phyloP scores from a whole-genome alignment of 2,797 vertebrate species.

The Enoplosus armatus region DNA sequence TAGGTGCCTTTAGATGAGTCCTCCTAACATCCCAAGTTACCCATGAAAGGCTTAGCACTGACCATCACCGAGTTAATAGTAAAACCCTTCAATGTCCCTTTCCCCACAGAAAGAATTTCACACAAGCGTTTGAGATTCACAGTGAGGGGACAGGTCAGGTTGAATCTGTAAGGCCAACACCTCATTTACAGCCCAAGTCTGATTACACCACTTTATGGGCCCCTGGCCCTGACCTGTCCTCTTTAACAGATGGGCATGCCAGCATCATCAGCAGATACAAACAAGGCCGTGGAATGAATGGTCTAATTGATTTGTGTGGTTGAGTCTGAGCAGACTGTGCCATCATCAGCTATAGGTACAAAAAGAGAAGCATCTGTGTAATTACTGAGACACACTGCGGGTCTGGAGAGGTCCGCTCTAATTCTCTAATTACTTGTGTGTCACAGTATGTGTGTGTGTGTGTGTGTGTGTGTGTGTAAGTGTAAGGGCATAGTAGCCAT shows the following conservation, averaged over 20 bases:
- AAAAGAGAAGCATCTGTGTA: constrained; percentile 37
- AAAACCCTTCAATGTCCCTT: constrained; percentile 23
- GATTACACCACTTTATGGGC: constrained; percentile 36
- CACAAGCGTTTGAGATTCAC: constrained; percentile 25
- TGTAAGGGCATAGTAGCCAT: constrained; percentile 4
- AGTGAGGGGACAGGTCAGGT: background rate
- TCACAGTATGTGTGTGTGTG: constrained; percentile 3
- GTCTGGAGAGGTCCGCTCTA: constrained; percentile 22
- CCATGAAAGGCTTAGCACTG: background rate
- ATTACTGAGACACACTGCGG: constrained; percentile 22
- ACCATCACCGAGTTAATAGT: background rate
- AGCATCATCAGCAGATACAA: constrained; percentile 22
- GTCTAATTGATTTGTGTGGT: constrained; percentile 52
- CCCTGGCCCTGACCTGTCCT: constrained; percentile 34
- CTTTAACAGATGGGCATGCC: constrained; percentile 22
- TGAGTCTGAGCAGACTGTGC: constrained; percentile 18
- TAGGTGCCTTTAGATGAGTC: background rate
- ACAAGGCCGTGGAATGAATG: constrained; percentile 32
- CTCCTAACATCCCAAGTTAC: background rate
- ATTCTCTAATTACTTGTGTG: constrained; percentile 42
- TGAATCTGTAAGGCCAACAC: constrained; percentile 13
- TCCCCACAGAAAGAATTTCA: constrained; percentile 3
- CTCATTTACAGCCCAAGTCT: constrained; percentile 30
- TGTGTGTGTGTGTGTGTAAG: background rate
- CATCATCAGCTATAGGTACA: constrained; percentile 23